Conservation (phyloP, 1,140 invertebrate genomes). For the Helicoverpa zea region DNA sequence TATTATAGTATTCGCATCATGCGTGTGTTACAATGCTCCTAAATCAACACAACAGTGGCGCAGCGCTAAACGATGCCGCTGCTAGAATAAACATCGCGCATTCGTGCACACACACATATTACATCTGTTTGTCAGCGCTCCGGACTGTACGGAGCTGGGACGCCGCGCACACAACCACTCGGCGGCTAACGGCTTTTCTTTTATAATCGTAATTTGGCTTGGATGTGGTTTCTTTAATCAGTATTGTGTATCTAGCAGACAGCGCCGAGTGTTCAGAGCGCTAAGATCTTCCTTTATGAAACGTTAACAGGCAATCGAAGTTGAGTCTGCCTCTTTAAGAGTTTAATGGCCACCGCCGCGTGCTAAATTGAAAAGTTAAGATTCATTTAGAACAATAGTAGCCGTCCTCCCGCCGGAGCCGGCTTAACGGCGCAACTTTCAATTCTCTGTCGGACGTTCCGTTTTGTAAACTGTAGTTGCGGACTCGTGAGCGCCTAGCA, state of each 20-base stretch:
- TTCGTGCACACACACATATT: too few species aligned
- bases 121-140: too few species aligned
- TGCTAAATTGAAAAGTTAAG: slow-evolving; percentile 49
- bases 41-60: too few species aligned
- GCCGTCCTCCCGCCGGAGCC: neutral
- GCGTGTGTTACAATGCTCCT: too few species aligned
- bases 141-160: too few species aligned
- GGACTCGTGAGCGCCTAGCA: neutral
- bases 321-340: slow-evolving; percentile 38
- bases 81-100: too few species aligned
- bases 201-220: neutral
- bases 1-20: too few species aligned
- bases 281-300: slow-evolving; percentile 33
- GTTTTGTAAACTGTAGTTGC: slow-evolving; percentile 25
- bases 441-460: neutral
- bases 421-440: slow-evolving; percentile 19
- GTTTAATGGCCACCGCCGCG: slow-evolving; percentile 41
- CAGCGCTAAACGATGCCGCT: too few species aligned
- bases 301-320: slow-evolving; percentile 49
- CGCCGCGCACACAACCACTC: too few species aligned
- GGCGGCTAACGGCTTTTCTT: too few species aligned
- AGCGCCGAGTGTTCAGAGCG: neutral
- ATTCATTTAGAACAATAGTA: slow-evolving; percentile 48
- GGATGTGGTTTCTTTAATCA: neutral
- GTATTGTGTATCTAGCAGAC: neutral